phyloP scores from a whole-genome alignment of 2,113 vertebrate genomes.

The Nycticorax nycticorax region DNA sequence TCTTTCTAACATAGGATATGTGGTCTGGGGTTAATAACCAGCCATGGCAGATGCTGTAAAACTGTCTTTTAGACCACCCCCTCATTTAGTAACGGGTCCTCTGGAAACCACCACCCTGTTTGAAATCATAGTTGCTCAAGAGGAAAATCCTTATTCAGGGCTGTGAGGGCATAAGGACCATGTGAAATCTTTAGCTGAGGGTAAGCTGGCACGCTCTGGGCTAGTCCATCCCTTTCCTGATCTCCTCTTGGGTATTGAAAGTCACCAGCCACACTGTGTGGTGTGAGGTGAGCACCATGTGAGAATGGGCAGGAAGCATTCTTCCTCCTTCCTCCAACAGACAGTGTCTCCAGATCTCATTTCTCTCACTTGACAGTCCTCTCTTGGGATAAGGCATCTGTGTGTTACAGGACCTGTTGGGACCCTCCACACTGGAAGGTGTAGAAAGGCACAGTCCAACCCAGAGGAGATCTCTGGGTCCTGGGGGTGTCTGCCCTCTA shows the following conservation, averaged over 20 bases:
- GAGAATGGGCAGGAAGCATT: accelerated
- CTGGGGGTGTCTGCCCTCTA: background rate
- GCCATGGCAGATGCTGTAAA: background rate
- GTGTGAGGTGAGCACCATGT: background rate
- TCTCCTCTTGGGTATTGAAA: background rate
- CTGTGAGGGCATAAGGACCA: background rate
- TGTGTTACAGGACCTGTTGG: background rate
- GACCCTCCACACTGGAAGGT: background rate
- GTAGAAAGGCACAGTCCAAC: background rate
- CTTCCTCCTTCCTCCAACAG: background rate
- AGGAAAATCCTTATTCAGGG: background rate
- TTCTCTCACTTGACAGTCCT: background rate
- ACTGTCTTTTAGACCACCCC: background rate
- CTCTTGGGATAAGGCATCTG: background rate
- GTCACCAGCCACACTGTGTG: accelerated
- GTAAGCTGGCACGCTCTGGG: background rate
- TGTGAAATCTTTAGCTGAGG: background rate
- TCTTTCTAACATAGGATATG: background rate
- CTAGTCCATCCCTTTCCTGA: background rate
- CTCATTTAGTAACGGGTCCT: background rate
- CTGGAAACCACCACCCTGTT: background rate
- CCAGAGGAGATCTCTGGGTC: background rate
- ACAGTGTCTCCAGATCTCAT: background rate
- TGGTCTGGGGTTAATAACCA: background rate
- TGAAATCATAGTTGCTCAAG: background rate